These are phyloP conservation scores for Holcopasites calliopsidis DNA, from an alignment of 1,140 invertebrate species.

Conservation along the genomic window DNA sequence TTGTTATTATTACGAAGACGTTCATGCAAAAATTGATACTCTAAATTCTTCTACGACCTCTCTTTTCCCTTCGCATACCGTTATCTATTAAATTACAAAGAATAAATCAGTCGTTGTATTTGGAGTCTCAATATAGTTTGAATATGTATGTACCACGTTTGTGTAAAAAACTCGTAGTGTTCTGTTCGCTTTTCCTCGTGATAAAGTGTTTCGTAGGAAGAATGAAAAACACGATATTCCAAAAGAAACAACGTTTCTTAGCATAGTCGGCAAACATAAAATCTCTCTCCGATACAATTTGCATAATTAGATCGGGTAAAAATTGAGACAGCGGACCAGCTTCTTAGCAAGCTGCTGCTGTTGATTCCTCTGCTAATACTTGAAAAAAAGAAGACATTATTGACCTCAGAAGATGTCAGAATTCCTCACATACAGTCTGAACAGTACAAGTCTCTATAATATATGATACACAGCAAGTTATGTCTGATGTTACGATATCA, in stretches of 20 bases:
- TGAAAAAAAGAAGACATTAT: slow-evolving; percentile 33
- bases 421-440: slow-evolving; percentile 33
- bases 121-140: slow-evolving; percentile 12
- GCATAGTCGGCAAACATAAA: slow-evolving; percentile 6
- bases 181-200: background rate
- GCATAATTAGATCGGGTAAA: background rate
- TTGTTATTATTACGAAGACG: background rate
- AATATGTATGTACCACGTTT: slow-evolving; percentile 35
- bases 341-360: background rate
- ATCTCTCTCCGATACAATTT: slow-evolving; percentile 1
- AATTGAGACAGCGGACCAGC: background rate
- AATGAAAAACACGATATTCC: background rate
- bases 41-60: slow-evolving; percentile 12
- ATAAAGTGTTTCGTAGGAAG: background rate
- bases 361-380: slow-evolving; percentile 27
- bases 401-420: slow-evolving; percentile 19
- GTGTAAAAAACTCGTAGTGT: slow-evolving; percentile 28
- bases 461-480: slow-evolving; percentile 49
- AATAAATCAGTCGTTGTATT: slow-evolving; percentile 47
- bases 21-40: slow-evolving; percentile 10
- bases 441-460: slow-evolving; percentile 46
- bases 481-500: slow-evolving; percentile 39
- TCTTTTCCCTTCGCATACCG: background rate
- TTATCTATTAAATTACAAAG: slow-evolving; percentile 24
- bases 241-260: slow-evolving; percentile 17